Base-by-base conservation (phyloP, 2,113 vertebrate genomes). In the Plotosus lineatus region DNA sequence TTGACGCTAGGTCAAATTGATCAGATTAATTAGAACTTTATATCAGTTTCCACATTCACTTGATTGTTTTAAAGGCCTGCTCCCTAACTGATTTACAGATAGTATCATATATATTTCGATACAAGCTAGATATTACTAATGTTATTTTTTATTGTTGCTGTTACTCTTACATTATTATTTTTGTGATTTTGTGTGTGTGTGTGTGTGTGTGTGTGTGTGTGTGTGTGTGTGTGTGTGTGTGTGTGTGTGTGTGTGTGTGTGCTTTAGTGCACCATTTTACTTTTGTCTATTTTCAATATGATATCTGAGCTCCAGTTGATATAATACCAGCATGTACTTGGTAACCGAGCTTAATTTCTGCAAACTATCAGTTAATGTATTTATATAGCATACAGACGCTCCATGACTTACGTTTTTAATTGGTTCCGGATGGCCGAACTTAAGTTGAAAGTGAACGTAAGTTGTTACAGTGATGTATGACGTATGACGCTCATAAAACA, bases 11-110 rank as follows among this genome's bases (percentile, higher is more conserved):
- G 56, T 80, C 44, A 40, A 61, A 60, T 21, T 61, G 53, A 63
- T 75, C 23, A 63, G n/a, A 55, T 75, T 81, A 15, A 75, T 75
- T 75, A 75, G 61, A 26, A 12, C n/a, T 55, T 75, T 66, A 75
- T 68, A 66, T 40, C n/a, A 38, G 68, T 33, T 31, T 71, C n/a
- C 3, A 15, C 6, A 46, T 31, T 61, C 3, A 26, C 26, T 42
- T 65, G 23, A 75, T 75, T 23, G 79, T 65, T 81, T 75, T 31
- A 61, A 80, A 73, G 78, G 42, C 15, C 11, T 60, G 66, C 40
- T 56, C 38, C n/a, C 19, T 14, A 28, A 56, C 17, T 56, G 23
- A n/a, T 72, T 36, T 58, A 12, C 12, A 50, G 23, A 3, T n/a
- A n/a, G n/a, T n/a, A n/a, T n/a, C n/a, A n/a, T n/a, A n/a, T 21